These are phyloP conservation scores for Argyra leucocephala DNA, from an alignment of 2,888 invertebrate genomes.

Conservation along the genomic window DNA sequence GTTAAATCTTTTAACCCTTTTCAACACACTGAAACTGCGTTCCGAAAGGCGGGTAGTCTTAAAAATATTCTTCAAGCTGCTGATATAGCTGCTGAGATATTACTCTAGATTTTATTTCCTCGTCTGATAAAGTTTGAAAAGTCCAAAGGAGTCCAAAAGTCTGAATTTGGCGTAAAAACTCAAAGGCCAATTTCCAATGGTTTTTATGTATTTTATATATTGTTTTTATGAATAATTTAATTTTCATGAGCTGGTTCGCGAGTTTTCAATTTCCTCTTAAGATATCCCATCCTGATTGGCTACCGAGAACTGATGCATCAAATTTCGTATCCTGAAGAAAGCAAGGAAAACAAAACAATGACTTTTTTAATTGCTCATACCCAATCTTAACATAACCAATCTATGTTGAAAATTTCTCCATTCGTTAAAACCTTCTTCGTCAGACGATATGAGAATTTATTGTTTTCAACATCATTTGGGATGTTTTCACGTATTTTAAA, in stretches of 20 bases:
- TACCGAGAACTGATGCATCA: constrained; percentile 7
- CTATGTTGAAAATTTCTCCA: constrained; percentile 6
- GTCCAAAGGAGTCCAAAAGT: too few relatives aligned
- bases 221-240: too few relatives aligned
- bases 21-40: too few relatives aligned
- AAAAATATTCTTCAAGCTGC: too few relatives aligned
- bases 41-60: too few relatives aligned
- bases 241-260: too few relatives aligned
- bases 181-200: too few relatives aligned
- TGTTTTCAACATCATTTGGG: constrained; percentile 7
- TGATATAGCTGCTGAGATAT: too few relatives aligned
- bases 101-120: constrained; percentile 4
- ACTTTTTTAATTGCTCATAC: constrained; percentile 8
- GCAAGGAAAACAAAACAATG: constrained; percentile 8
- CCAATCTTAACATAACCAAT: constrained; percentile 7
- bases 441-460: constrained; percentile 9
- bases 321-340: not conserved
- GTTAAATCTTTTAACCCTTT: too few relatives aligned
- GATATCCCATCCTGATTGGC: constrained; percentile 10
- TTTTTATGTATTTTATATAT: too few relatives aligned
- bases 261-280: too few relatives aligned
- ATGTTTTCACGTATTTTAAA: constrained; percentile 10
- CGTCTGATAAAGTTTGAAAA: not conserved
- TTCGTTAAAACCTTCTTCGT: constrained; percentile 5
- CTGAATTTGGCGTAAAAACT: too few relatives aligned